Evolutionary conservation across 2,888 invertebrate species (phyloP), one percentile per base, ranked within the genome.

Genomic region (Eueremaeus valkanovi): DNA sequence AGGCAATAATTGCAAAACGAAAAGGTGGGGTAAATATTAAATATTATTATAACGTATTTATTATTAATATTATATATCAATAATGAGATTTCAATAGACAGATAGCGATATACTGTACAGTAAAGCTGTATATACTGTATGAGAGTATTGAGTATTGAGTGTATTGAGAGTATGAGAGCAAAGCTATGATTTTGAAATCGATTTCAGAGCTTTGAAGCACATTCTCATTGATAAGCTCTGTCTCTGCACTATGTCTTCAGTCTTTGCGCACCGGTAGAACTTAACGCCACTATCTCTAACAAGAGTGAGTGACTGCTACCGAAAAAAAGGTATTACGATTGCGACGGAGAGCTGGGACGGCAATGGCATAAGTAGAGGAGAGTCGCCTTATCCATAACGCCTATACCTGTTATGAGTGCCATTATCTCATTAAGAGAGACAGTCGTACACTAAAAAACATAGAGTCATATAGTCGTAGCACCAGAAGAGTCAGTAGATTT

Each of bases 281-380:
- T 58, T 58, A 27, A 58, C 58, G 31, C 29, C 27, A 29, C n/a
- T 58, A 58, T 58, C 58, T 58, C 29, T 21, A 58, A 58, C 58
- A 58, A 58, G n/a, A 58, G 58, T 58, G 58, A 58, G 58, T 58
- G 58, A 49, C 58, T 58, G 58, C 58, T 58, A 58, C 58, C 21
- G 58, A 58, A 58, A 49, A n/a, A n/a, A 49, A 58, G 29, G 58
- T 58, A 24, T 58, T 58, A 58, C 58, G 58, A 58, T 58, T 58
- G 31, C 13, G 58, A 58, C 16, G 16, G 27, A 31, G 27, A 3
- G 21, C n/a, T 18, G 49, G 49, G 49, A 49, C n/a, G 49, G 49
- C n/a, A 49, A n/a, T n/a, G n/a, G n/a, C n/a, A n/a, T n/a, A n/a
- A n/a, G n/a, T 18, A 49, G 11, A 49, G 21, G 11, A 49, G 49